phyloP scores from a whole-genome alignment of 2,888 invertebrate species.

The Sminthurinus aureus region DNA sequence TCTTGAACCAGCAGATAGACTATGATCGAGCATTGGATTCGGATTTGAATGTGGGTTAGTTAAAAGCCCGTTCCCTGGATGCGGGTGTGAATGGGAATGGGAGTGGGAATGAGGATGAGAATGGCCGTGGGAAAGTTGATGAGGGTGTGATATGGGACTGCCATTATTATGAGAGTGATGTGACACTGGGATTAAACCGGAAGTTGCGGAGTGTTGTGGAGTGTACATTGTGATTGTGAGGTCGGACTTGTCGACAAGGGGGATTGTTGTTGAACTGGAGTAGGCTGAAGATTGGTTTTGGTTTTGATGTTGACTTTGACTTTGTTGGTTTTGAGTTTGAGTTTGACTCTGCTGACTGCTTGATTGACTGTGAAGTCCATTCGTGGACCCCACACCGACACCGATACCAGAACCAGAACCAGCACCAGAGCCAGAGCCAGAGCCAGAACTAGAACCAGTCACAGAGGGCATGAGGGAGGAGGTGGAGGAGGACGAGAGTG shows the following conservation, averaged over 20 bases:
- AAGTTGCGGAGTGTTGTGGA: slow-evolving; percentile 28
- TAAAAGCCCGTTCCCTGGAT: no score
- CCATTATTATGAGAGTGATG: neutral
- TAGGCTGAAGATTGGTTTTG: neutral
- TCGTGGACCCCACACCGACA: neutral
- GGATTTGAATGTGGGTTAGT: neutral
- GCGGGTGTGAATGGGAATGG: no score
- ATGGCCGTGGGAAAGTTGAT: neutral
- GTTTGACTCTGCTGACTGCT: neutral
- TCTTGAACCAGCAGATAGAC: neutral
- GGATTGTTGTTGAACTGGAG: slow-evolving; percentile 43
- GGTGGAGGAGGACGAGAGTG: slow-evolving; percentile 29
- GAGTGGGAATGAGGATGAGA: no score
- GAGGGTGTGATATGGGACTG: neutral
- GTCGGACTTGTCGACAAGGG: slow-evolving; percentile 57
- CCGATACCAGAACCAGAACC: slow-evolving; percentile 1
- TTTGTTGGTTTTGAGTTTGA: neutral
- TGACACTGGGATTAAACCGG: neutral
- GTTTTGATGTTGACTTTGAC: neutral
- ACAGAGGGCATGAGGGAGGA: slow-evolving; percentile 13
- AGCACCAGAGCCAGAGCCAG: slow-evolving; percentile 24
- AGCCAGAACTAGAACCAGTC: slow-evolving; percentile 28
- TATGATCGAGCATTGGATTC: slow-evolving; percentile 29
- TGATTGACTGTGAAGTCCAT: neutral
- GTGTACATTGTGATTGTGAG: slow-evolving; percentile 59